phyloP scores from a whole-genome alignment of 1,140 invertebrate species.

The Gryllus bimaculatus region DNA sequence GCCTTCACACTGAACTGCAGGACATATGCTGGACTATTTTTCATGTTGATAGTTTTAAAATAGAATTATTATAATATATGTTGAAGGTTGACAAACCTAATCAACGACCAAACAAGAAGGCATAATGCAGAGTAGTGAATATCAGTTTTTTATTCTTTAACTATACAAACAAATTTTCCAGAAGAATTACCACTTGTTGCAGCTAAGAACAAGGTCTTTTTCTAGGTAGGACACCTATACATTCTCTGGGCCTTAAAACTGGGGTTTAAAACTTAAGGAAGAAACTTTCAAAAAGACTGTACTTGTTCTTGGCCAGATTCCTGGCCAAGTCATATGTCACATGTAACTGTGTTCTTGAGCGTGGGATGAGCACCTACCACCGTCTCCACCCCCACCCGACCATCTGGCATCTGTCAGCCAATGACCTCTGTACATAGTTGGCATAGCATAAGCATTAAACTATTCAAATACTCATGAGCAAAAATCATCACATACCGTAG shows the following conservation, averaged over 20 bases:
- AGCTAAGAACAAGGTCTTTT: conserved; percentile 7
- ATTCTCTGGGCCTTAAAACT: conserved; percentile 21
- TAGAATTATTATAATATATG: not conserved
- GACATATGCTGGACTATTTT: not conserved
- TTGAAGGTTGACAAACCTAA: not conserved
- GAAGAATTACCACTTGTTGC: not conserved
- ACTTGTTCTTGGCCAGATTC: not conserved
- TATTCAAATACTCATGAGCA: conserved; percentile 17
- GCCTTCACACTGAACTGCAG: not conserved
- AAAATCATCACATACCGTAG: conserved; percentile 18
- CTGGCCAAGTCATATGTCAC: conserved; percentile 19
- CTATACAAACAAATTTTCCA: not conserved
- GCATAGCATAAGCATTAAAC: conserved; percentile 15
- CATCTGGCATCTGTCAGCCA: not conserved
- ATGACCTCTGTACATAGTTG: conserved; percentile 20
- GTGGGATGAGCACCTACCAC: conserved; percentile 17
- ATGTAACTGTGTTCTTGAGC: conserved; percentile 18
- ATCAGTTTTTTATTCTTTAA: not conserved
- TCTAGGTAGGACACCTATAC: conserved; percentile 14
- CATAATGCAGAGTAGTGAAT: not conserved
- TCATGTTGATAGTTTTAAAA: conserved; percentile 6
- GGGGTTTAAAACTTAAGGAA: conserved; percentile 20
- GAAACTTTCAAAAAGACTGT: conserved; percentile 20
- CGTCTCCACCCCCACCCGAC: not conserved
- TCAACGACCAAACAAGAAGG: not conserved